phyloP scores from a whole-genome alignment of 2,888 invertebrate species.

The Strigamia maritima region DNA sequence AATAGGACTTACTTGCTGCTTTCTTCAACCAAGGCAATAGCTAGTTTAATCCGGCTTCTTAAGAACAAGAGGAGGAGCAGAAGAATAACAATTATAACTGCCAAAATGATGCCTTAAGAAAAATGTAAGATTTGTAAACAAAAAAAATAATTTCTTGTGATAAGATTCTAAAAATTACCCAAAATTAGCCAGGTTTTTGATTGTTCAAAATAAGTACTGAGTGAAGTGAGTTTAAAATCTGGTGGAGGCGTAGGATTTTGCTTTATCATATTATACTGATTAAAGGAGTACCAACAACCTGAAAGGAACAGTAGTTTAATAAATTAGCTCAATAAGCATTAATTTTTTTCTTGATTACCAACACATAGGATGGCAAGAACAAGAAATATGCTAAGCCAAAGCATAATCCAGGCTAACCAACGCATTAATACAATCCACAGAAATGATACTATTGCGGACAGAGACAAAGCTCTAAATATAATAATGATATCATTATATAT shows the following conservation, averaged over 20 bases:
- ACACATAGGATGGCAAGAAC: background rate
- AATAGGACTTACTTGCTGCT: constrained; percentile 36
- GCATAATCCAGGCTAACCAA: constrained; percentile 29
- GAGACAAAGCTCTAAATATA: background rate
- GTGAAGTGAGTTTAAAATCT: background rate
- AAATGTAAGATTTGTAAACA: background rate
- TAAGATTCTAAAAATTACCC: background rate
- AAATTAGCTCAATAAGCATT: too few relatives aligned
- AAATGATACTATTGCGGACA: background rate
- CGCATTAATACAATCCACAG: constrained; percentile 30
- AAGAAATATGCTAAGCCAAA: constrained; percentile 30
- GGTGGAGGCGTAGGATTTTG: background rate
- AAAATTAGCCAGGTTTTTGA: constrained; percentile 21
- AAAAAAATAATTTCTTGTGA: background rate
- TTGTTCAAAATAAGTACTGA: background rate
- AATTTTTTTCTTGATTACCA: background rate
- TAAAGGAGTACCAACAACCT: constrained; percentile 26
- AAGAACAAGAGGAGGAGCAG: background rate
- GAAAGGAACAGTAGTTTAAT: background rate
- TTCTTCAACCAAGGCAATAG: constrained; percentile 25
- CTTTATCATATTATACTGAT: background rate
- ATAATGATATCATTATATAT: background rate
- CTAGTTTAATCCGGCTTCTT: constrained; percentile 5
- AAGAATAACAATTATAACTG: background rate
- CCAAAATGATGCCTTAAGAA: constrained; percentile 1